Evolutionary conservation across 2,888 invertebrate genomes (phyloP).

Genomic region (Glyphotaelius pellucidus): DNA sequence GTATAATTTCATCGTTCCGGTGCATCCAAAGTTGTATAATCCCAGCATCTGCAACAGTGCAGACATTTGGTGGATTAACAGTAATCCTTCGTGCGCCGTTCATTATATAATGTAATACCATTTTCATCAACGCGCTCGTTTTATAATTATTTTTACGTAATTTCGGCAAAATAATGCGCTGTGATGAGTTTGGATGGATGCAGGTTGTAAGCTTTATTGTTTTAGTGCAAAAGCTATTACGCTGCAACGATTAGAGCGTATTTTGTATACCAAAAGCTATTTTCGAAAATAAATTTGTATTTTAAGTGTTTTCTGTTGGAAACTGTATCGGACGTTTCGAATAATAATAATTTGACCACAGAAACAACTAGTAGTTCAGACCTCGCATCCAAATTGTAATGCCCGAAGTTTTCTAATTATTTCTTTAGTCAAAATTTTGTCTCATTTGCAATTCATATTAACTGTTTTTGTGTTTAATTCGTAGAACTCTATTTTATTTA

Average conservation of each 20-base stretch:
- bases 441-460: too few relatives aligned
- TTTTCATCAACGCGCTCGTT: not conserved
- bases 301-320: too few relatives aligned
- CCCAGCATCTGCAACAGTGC: slow-evolving; percentile 5
- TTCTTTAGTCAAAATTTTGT: too few relatives aligned
- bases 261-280: not conserved
- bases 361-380: too few relatives aligned
- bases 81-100: not conserved
- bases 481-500: too few relatives aligned
- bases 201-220: not conserved
- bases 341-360: too few relatives aligned
- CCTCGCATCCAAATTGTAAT: too few relatives aligned
- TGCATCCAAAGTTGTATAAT: not conserved
- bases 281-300: too few relatives aligned
- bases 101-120: not conserved
- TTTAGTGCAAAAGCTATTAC: not conserved
- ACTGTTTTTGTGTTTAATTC: too few relatives aligned
- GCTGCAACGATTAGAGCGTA: not conserved
- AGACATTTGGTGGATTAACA: slow-evolving; percentile 17
- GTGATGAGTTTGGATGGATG: not conserved
- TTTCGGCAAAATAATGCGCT: not conserved
- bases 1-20: not conserved
- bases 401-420: too few relatives aligned
- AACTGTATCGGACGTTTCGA: too few relatives aligned
- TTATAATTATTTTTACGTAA: not conserved